Percentiles rank a stretch among this genome's conserved stretches.
phyloP scores from a whole-genome alignment of 2,888 invertebrate species.

The Gisinianus flammeolus region DNA sequence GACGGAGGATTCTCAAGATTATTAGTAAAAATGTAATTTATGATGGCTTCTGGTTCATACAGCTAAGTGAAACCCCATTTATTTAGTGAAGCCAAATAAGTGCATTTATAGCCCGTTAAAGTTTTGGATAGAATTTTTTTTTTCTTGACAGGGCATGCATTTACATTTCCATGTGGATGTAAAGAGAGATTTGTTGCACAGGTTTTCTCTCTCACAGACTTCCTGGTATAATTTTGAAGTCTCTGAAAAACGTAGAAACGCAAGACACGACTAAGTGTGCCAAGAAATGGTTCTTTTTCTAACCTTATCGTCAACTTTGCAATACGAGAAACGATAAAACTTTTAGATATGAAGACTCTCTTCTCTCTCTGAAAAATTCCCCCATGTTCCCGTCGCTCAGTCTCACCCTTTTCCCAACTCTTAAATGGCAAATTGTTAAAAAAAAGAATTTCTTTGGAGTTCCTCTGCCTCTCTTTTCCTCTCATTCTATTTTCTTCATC shows the following conservation, averaged over 20 bases:
- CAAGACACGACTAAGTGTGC: constrained; percentile 19
- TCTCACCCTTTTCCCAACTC: background rate
- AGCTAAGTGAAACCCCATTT: constrained; percentile 22
- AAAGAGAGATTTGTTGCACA: constrained; percentile 6
- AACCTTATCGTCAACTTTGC: background rate
- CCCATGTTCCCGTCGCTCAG: background rate
- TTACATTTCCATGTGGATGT: background rate
- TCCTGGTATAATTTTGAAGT: too few relatives aligned
- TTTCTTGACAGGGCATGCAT: background rate
- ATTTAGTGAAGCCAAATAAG: constrained; percentile 35
- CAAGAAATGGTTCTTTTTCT: constrained; percentile 24
- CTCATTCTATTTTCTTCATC: background rate
- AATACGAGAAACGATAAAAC: too few relatives aligned
- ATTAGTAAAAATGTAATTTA: constrained; percentile 27
- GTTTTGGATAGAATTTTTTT: background rate
- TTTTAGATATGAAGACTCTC: background rate
- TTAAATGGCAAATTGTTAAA: background rate
- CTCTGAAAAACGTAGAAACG: background rate
- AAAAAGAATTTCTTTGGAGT: background rate
- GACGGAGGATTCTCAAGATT: constrained; percentile 1
- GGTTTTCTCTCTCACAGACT: background rate
- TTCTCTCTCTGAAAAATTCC: background rate
- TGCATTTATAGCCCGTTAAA: constrained; percentile 39
- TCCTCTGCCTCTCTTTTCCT: background rate
- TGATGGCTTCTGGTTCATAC: constrained; percentile 23